Conservation (phyloP, 2,888 invertebrate genomes). For the Leptura quadrifasciata region DNA sequence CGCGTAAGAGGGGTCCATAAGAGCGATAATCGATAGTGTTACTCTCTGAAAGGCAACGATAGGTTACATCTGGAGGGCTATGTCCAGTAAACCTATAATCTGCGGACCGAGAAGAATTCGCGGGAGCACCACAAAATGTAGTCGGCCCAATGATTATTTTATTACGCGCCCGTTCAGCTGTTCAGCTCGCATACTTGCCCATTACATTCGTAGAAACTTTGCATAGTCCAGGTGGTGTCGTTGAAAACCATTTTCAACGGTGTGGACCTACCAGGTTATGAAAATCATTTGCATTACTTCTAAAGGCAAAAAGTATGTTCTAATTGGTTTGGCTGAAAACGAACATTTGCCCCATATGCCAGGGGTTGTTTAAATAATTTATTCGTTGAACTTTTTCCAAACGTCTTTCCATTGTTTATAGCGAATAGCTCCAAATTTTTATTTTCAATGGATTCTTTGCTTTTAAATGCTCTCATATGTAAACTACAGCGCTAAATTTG, state of each 20-base stretch:
- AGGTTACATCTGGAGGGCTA: slow-evolving; percentile 9
- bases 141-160: slow-evolving; percentile 21
- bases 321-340: too few species aligned
- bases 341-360: too few species aligned
- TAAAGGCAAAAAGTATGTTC: too few species aligned
- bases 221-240: not conserved
- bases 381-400: too few species aligned
- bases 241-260: not conserved
- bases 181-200: not conserved
- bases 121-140: slow-evolving; percentile 8
- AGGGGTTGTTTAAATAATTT: too few species aligned
- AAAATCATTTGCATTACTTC: too few species aligned
- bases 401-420: too few species aligned
- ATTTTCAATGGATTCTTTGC: too few species aligned
- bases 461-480: too few species aligned
- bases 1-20: not conserved
- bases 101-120: slow-evolving; percentile 12
- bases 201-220: not conserved
- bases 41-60: slow-evolving; percentile 2
- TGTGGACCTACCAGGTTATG: too few species aligned
- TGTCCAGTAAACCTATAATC: slow-evolving; percentile 18
- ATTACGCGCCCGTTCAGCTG: not conserved
- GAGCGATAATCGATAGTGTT: slow-evolving; percentile 11
- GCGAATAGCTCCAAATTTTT: too few species aligned
- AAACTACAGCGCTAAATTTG: too few species aligned